Evolutionary conservation across 2,797 vertebrate genomes (phyloP).

Genomic region (Cirrhinus molitorella): DNA sequence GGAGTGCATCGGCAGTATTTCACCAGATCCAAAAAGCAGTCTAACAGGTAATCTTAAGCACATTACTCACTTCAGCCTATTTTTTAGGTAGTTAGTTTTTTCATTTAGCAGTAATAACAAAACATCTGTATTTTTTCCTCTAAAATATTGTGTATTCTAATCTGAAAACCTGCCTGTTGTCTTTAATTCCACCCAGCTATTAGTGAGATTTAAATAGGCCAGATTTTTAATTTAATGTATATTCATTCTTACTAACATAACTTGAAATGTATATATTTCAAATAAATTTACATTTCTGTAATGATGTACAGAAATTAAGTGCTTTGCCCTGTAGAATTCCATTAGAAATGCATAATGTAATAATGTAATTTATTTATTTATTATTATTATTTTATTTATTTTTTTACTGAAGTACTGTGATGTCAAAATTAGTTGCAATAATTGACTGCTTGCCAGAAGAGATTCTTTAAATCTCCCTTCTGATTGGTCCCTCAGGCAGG

Average conservation of each 20-base stretch:
- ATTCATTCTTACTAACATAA: too few relatives aligned
- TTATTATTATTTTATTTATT: background rate
- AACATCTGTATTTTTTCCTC: too few relatives aligned
- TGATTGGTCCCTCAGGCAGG: background rate
- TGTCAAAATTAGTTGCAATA: background rate
- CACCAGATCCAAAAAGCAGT: slow-evolving; percentile 58
- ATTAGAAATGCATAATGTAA: background rate
- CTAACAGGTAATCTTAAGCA: slow-evolving; percentile 72
- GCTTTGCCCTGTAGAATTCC: background rate
- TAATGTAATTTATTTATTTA: too few relatives aligned
- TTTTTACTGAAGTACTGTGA: background rate
- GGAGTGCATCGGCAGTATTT: slow-evolving; percentile 60
- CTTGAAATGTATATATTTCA: too few relatives aligned
- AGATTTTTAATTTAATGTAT: background rate
- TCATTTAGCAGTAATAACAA: too few relatives aligned
- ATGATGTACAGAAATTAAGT: background rate
- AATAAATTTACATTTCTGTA: background rate
- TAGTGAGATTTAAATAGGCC: background rate
- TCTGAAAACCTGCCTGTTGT: background rate
- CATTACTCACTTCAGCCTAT: background rate
- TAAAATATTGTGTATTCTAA: background rate
- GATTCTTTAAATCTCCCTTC: background rate
- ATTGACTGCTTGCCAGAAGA: background rate
- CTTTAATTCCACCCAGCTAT: background rate
- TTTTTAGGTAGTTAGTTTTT: too few relatives aligned